phyloP scores from a whole-genome alignment of 2,888 invertebrate genomes.

The Ommatoiulus sabulosus region DNA sequence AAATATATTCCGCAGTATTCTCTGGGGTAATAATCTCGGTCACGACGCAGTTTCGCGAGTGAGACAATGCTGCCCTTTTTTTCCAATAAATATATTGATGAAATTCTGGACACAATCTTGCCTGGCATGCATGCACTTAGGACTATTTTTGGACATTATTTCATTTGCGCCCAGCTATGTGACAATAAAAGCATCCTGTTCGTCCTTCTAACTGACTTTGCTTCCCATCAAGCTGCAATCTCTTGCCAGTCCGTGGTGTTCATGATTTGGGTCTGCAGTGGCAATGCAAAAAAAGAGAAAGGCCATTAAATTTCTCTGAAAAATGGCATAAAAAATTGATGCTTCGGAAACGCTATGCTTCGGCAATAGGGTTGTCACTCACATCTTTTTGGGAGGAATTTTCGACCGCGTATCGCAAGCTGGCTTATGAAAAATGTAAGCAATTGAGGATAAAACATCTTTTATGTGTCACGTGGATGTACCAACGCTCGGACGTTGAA shows the following conservation, averaged over 20 bases:
- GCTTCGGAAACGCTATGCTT: neutral
- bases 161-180: constrained; percentile 1
- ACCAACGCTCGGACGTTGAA: neutral
- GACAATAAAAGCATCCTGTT: constrained; percentile 21
- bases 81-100: neutral
- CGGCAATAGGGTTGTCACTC: neutral
- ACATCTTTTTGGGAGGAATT: neutral
- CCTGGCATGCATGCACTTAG: neutral
- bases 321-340: constrained; percentile 27
- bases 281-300: neutral
- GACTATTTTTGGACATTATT: constrained; percentile 34
- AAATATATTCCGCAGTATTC: neutral
- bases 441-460: neutral
- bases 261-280: constrained; percentile 18
- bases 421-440: constrained; percentile 18
- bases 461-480: neutral
- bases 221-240: constrained; percentile 20
- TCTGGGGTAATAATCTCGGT: constrained; percentile 12
- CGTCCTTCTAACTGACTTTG: constrained; percentile 12
- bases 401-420: neutral
- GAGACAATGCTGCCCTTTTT: neutral
- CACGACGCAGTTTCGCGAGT: neutral
- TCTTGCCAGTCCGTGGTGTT: neutral
- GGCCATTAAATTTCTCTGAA: constrained; percentile 17
- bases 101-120: constrained; percentile 13